A percentile compares a stretch with the other conserved stretches of the same genome.
Conservation (phyloP, 2,888 invertebrate genomes). For the Troides helena region DNA sequence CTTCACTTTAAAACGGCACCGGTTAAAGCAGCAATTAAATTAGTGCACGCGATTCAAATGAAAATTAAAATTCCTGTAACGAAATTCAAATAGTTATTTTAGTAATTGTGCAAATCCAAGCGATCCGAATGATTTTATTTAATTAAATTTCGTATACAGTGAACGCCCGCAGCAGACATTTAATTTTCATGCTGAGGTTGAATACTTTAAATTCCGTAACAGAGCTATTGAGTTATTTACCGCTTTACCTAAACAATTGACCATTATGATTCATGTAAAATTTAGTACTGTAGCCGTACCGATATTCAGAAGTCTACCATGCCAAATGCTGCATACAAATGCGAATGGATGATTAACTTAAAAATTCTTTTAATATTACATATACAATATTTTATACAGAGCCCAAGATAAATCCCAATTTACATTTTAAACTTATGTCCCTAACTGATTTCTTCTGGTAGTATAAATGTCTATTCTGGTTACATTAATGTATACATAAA, state of each 20-base stretch:
- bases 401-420: too few species aligned
- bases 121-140: constrained; percentile 4
- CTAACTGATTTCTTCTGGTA: too few species aligned
- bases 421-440: too few species aligned
- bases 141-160: constrained; percentile 6
- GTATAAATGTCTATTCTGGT: too few species aligned
- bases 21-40: too few species aligned
- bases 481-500: too few species aligned
- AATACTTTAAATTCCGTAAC: neutral
- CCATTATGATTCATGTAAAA: neutral
- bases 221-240: constrained; percentile 3
- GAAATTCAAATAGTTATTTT: constrained; percentile 1
- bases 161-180: neutral
- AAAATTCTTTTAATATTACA: neutral
- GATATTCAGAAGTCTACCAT: neutral
- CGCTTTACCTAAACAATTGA: neutral
- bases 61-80: too few species aligned
- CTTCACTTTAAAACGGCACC: too few species aligned
- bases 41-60: too few species aligned
- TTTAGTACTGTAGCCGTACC: neutral
- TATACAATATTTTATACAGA: too few species aligned
- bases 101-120: constrained; percentile 2
- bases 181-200: constrained; percentile 4
- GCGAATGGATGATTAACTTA: neutral
- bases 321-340: neutral